Evolutionary conservation across 1,140 invertebrate genomes (phyloP), one percentile per base, ranked within the genome.

Genomic region (Alviniconcha marisindica): DNA sequence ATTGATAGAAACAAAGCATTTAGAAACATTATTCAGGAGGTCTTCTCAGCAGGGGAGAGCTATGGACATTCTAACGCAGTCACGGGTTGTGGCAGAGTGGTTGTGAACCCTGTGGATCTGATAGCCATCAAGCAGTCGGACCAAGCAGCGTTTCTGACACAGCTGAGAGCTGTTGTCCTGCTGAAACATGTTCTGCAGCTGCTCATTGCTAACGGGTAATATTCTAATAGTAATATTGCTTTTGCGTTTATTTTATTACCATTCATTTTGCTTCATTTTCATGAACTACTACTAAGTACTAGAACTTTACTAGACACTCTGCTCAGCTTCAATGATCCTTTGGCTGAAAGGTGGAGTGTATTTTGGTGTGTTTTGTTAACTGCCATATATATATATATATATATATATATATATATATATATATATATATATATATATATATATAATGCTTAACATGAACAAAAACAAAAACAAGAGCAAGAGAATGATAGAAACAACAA

Each of bases 21-120:
- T 38, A 40, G 51, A 10, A 77, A 77, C 51, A 76, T 82, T n/a
- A 82, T 82, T 21, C 44, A 82, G 38, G 5, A 56, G 48, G 73
- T 60, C 21, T 14, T 82, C 21, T 40, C 33, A 14, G 38, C 28
- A 40, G 81, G 81, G 31, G 81, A 82, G 2, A 48, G 63, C 15
- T 82, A 82, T 76, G 81, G 81, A 54, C 18, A 33, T 54, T 5
- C 3, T 12, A 33, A 12, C 7, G 69, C 69, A 10, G 36, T 4
- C 10, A 40, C 24, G 33, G 33, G 36, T 33, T 24, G 24, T 28
- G 21, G 10, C 0, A 74, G 54, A 18, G 73, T 60, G 38, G 31
- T 76, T 40, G 71, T 82, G 44, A 76, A 76, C 31, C 40, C 44
- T n/a, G 73, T 76, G 24, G 73, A 76, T 51, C 4, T 76, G 42